phyloP scores from a whole-genome alignment of 2,888 invertebrate genomes.

The Drosophila nr. medialis region DNA sequence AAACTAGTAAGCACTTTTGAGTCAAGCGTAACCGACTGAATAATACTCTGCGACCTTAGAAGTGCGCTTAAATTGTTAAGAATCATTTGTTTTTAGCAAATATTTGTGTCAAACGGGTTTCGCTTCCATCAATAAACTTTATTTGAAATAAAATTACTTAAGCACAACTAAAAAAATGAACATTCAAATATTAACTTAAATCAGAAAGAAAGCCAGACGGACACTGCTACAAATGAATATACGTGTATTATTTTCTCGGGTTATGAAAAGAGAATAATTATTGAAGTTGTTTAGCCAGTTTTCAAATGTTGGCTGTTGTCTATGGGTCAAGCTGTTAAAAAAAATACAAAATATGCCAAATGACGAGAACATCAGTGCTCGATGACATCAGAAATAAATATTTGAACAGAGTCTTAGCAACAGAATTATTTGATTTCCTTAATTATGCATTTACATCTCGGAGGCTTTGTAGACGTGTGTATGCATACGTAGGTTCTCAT shows the following conservation, averaged over 20 bases:
- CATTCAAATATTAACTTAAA: not conserved
- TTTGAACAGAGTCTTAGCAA: not conserved
- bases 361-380: not conserved
- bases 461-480: too few species aligned
- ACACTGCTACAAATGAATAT: not conserved
- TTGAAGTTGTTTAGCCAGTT: conserved; percentile 25
- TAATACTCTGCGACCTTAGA: not conserved
- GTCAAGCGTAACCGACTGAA: not conserved
- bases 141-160: not conserved
- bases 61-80: not conserved
- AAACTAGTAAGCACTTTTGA: not conserved
- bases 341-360: not conserved
- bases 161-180: not conserved
- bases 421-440: not conserved
- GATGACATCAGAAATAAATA: conserved; percentile 3
- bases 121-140: not conserved
- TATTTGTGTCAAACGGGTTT: not conserved
- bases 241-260: not conserved
- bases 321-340: conserved; percentile 11
- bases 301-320: conserved; percentile 25
- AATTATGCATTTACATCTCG: not conserved
- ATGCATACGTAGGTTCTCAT: not conserved
- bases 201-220: not conserved
- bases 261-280: not conserved
- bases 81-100: not conserved